phyloP scores from a whole-genome alignment of 2,888 invertebrate genomes.

The Congeria kusceri region DNA sequence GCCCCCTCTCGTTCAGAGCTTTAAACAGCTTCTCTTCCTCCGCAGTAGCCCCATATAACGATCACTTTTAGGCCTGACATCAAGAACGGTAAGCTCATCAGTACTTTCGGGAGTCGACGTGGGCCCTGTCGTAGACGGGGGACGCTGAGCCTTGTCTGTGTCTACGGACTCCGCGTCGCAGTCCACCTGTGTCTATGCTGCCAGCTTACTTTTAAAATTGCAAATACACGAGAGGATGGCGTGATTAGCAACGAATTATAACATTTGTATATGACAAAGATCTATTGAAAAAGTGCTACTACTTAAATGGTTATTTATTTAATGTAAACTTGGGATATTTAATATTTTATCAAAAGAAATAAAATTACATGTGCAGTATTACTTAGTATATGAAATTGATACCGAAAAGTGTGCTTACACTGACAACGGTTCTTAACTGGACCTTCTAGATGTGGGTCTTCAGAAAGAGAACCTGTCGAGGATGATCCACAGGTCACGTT shows the following conservation, averaged over 20 bases:
- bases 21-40: slow-evolving; percentile 13
- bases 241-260: background rate
- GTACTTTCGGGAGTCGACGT: background rate
- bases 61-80: slow-evolving; percentile 18
- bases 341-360: background rate
- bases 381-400: background rate
- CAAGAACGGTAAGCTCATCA: slow-evolving; percentile 2
- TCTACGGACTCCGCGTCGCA: background rate
- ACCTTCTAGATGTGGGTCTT: slow-evolving; percentile 30
- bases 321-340: too few relatives aligned
- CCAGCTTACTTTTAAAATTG: background rate
- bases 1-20: slow-evolving; percentile 17
- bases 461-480: slow-evolving; percentile 31
- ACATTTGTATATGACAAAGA: background rate
- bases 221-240: background rate
- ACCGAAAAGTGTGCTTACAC: slow-evolving; percentile 3
- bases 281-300: too few relatives aligned
- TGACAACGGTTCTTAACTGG: slow-evolving; percentile 17
- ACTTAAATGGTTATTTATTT: too few relatives aligned
- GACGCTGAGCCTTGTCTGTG: background rate
- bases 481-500: slow-evolving; percentile 39
- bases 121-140: background rate
- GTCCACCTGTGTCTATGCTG: background rate
- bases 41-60: slow-evolving; percentile 5
- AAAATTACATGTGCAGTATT: background rate